These are phyloP conservation scores for Oegoconia quadripuncta DNA, from an alignment of 2,888 invertebrate species.

Conservation along the genomic window DNA sequence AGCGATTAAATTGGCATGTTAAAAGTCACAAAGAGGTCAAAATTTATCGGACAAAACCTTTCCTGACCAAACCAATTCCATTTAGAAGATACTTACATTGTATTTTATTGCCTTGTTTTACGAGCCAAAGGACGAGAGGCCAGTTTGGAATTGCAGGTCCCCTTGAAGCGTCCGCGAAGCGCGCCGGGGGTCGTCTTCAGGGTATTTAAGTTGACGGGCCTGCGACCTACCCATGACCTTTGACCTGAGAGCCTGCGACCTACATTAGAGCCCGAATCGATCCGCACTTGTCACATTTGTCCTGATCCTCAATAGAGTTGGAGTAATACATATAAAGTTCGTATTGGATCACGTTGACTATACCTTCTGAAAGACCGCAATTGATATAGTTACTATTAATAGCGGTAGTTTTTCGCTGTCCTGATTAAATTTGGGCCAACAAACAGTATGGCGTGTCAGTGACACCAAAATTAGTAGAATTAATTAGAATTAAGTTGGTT, in stretches of 20 bases:
- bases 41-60: background rate
- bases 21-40: no score
- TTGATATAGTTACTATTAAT: no score
- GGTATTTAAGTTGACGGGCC: conserved; percentile 54
- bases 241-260: conserved; percentile 80
- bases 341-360: conserved; percentile 33
- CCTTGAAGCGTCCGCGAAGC: conserved; percentile 22
- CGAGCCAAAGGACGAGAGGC: conserved; percentile 39
- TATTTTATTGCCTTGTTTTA: conserved; percentile 51
- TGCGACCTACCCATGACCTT: conserved; percentile 77
- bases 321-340: conserved; percentile 41
- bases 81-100: conserved; percentile 34
- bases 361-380: no score
- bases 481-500: no score
- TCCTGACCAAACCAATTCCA: conserved; percentile 15
- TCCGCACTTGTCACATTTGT: conserved; percentile 43
- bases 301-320: conserved; percentile 38
- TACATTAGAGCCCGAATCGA: conserved; percentile 63
- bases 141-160: conserved; percentile 34
- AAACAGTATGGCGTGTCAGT: no score
- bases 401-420: no score
- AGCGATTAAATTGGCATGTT: no score
- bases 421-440: no score
- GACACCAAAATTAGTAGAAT: no score
- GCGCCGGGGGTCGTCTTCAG: conserved; percentile 34